These are phyloP conservation scores for Cossypha heuglini DNA, from an alignment of 2,797 vertebrate genomes.

Conservation along the genomic window DNA sequence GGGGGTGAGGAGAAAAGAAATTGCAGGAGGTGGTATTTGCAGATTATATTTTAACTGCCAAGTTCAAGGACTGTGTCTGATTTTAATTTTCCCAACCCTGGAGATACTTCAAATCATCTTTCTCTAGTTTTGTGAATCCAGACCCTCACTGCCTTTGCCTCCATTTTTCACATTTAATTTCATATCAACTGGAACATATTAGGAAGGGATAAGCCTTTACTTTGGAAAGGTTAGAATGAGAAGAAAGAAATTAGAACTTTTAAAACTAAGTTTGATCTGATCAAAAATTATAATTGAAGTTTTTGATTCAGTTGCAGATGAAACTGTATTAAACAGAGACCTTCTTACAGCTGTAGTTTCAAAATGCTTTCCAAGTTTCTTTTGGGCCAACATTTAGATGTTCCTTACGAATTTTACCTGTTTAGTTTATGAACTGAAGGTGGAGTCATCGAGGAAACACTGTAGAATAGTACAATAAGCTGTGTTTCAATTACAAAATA, in stretches of 20 bases:
- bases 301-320: not conserved
- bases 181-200: not conserved
- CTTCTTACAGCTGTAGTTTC: not conserved
- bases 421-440: not conserved
- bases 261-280: not conserved
- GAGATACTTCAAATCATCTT: not conserved
- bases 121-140: not conserved
- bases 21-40: not conserved
- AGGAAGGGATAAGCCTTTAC: not conserved
- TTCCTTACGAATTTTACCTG: not conserved
- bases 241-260: not conserved
- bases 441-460: not conserved
- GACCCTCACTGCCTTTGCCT: not conserved
- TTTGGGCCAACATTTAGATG: not conserved
- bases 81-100: constrained; percentile 6
- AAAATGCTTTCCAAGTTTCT: not conserved
- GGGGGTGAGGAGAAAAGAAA: not conserved
- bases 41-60: not conserved
- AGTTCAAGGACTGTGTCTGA: not conserved
- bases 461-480: not conserved
- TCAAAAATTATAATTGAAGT: not conserved
- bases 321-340: not conserved
- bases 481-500: not conserved
- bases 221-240: not conserved
- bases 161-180: not conserved